Base-by-base conservation (phyloP, 2,797 vertebrate species). In the Falco peregrinus region DNA sequence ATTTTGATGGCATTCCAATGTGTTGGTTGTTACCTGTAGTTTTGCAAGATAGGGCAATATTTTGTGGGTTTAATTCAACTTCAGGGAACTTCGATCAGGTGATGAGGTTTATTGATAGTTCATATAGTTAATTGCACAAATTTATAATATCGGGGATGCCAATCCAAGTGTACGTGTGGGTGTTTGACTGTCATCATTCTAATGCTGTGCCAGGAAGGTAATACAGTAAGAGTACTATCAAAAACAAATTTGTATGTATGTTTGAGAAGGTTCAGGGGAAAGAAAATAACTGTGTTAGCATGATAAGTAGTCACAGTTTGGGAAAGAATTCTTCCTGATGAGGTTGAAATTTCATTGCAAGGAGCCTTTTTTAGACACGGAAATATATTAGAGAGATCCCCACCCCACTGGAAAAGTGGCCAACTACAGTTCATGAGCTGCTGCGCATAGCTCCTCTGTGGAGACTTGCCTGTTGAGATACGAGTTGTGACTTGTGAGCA, bases 401-500 rank as follows among this genome's bases (percentile, higher is more conserved):
- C 41, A 59, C 24, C 37, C 53, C 35, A 21, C 13, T 76, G 70
- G 84, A 82, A 79, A 51, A 56, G 43, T 56, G 86, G 57, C 54
- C 47, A 76, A 6, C 47, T 65, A 5, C n/a, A 41, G 20, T 50
- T 69, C 7, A 1, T 83, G 87, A 71, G 56, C 60, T 73, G 79
- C 47, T 82, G 48, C 7, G 0, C 64, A 75, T 80, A 68, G 7
- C 74, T 71, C 37, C 82, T 84, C 75, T 93, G 92, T 71, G 51
- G 75, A 82, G 85, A 76, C 92, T 84, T 94, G 89, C 56, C 60
- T 26, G 63, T 5, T 56, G 63, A 50, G 35, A 20, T 33, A 13
- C 96, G 18, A 76, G 78, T 37, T 90, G 78, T 53, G 78, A 33
- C 88, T 89, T 89, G 94, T 59, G 75, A 94, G 68, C 59, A 47